A percentile compares a stretch with the other conserved stretches of the same genome.
Evolutionary conservation across 2,888 invertebrate species (phyloP).

Genomic region (Melipona beecheii): DNA sequence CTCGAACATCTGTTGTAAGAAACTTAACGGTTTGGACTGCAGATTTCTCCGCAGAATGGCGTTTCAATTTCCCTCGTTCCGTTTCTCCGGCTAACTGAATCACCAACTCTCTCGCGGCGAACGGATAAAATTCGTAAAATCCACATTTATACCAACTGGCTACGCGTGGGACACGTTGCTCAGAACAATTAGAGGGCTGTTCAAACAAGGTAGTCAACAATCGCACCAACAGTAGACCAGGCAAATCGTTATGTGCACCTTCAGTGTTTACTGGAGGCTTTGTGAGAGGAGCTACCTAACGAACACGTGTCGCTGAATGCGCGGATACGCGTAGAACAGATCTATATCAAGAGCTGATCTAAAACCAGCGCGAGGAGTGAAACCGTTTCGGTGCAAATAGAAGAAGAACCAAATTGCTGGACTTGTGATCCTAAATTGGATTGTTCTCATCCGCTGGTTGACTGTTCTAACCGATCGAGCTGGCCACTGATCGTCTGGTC

Average conservation of each 20-base stretch:
- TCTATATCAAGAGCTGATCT: slow-evolving; percentile 18
- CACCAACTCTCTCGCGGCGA: not conserved
- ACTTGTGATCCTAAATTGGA: slow-evolving; percentile 14
- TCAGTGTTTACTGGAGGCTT: not conserved
- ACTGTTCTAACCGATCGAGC: not conserved
- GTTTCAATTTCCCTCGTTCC: not conserved
- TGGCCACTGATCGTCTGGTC: slow-evolving; percentile 1
- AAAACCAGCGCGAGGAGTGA: not conserved
- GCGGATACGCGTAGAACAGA: not conserved
- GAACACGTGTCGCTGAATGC: not conserved
- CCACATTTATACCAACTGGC: not conserved
- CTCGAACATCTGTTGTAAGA: slow-evolving; percentile 40
- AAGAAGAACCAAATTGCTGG: not conserved
- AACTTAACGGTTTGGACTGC: slow-evolving; percentile 27
- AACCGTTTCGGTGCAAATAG: not conserved
- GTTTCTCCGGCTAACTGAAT: not conserved
- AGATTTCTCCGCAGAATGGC: not conserved
- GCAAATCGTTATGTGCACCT: not conserved
- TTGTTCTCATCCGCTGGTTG: not conserved
- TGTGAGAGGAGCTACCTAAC: not conserved
- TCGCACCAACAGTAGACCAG: not conserved
- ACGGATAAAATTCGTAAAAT: not conserved
- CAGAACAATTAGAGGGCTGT: not conserved
- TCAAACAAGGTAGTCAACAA: not conserved
- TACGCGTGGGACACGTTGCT: not conserved